Percentiles rank a stretch among this genome's conserved stretches.
phyloP scores from a whole-genome alignment of 2,797 vertebrate species.

The Girardinus metallicus region DNA sequence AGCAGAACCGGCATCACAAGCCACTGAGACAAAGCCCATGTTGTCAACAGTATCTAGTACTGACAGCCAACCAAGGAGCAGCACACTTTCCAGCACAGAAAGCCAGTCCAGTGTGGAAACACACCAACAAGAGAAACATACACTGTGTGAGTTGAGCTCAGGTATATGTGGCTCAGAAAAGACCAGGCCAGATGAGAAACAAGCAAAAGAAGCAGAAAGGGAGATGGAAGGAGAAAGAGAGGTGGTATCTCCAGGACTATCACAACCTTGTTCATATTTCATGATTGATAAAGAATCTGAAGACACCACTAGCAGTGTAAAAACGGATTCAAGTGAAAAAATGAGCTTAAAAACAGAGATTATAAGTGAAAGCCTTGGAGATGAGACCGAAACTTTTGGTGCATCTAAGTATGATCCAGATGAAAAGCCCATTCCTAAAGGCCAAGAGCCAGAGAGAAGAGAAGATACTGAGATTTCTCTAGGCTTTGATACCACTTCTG shows the following conservation, averaged over 20 bases:
- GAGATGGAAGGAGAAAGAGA: conserved; percentile 79
- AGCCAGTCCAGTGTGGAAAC: conserved; percentile 63
- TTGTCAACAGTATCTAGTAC: conserved; percentile 56
- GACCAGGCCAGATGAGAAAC: conserved; percentile 58
- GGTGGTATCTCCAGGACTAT: conserved; percentile 71
- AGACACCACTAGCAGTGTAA: conserved; percentile 24
- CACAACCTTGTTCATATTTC: conserved; percentile 74
- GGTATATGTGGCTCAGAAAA: conserved; percentile 25
- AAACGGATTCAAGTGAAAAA: conserved; percentile 45
- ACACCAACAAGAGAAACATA: conserved; percentile 48
- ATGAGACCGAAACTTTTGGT: conserved; percentile 68
- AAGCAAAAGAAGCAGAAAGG: conserved; percentile 74
- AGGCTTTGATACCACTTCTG: conserved; percentile 54
- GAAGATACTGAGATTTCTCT: conserved; percentile 59
- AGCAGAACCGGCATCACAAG: conserved; percentile 33
- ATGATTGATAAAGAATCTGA: conserved; percentile 66
- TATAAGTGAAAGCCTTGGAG: conserved; percentile 32
- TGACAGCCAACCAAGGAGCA: conserved; percentile 61
- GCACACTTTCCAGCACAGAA: conserved; percentile 59
- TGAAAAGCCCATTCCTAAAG: conserved; percentile 80
- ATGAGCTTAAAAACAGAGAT: conserved; percentile 43
- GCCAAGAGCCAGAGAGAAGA: conserved; percentile 55
- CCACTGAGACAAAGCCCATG: conserved; percentile 44
- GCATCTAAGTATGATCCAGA: conserved; percentile 81
- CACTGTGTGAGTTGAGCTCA: conserved; percentile 31